Conservation (phyloP, 1,140 invertebrate species). For the Nasonia vitripennis region DNA sequence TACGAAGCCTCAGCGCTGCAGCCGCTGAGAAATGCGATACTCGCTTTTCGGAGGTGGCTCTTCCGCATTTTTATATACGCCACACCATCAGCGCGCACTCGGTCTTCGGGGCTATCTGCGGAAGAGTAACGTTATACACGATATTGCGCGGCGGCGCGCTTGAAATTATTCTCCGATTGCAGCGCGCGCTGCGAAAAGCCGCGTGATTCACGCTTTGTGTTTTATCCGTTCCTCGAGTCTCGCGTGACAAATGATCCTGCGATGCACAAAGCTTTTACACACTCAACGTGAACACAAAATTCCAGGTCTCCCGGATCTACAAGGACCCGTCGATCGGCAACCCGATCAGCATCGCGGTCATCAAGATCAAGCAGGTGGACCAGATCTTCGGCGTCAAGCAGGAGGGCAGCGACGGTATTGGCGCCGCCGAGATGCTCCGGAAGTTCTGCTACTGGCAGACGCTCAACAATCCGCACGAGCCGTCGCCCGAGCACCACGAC, state of each 20-base stretch:
- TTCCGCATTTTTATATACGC: not conserved
- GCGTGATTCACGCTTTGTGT: not conserved
- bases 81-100: not conserved
- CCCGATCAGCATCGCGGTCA: slow-evolving; percentile 85
- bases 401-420: slow-evolving; percentile 69
- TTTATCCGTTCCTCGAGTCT: too few species aligned
- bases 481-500: slow-evolving; percentile 79
- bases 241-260: too few species aligned
- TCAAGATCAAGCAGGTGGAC: slow-evolving; percentile 80
- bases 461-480: slow-evolving; percentile 75
- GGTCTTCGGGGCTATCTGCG: too few species aligned
- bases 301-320: slow-evolving; percentile 84
- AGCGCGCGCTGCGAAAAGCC: too few species aligned
- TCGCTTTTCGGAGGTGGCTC: not conserved
- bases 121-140: not conserved
- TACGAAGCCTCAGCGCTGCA: not conserved
- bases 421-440: slow-evolving; percentile 81
- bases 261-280: too few species aligned
- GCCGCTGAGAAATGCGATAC: not conserved
- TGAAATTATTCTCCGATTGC: not conserved
- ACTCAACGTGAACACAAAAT: not conserved
- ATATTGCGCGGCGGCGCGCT: not conserved
- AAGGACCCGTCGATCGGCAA: slow-evolving; percentile 89
- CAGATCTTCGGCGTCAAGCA: slow-evolving; percentile 71
- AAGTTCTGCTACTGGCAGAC: slow-evolving; percentile 85